A percentile compares a stretch with the other conserved stretches of the same genome.
phyloP scores from a whole-genome alignment of 2,797 vertebrate genomes.

The Sebastes taczanowskii region DNA sequence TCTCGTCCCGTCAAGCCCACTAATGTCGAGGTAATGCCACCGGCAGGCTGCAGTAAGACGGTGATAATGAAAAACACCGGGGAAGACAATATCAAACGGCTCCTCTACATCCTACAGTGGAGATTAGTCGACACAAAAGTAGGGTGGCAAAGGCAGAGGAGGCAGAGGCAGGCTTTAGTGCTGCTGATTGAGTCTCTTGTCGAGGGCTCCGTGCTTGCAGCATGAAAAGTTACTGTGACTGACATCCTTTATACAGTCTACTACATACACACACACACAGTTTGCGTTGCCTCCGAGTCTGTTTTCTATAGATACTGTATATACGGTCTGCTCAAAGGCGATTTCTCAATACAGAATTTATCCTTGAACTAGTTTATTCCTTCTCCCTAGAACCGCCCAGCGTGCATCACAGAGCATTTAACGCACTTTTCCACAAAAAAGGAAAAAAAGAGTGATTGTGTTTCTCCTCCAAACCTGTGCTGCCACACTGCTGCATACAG shows the following conservation, averaged over 20 bases:
- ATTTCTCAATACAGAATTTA: slow-evolving; percentile 31
- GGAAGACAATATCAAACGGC: slow-evolving; percentile 99
- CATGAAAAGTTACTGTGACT: slow-evolving; percentile 75
- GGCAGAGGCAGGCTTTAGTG: slow-evolving; percentile 78
- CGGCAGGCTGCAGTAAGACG: slow-evolving; percentile 92
- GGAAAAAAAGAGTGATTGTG: neutral
- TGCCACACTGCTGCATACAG: neutral
- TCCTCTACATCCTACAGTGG: slow-evolving; percentile 99
- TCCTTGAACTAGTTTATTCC: slow-evolving; percentile 39
- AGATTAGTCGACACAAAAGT: slow-evolving; percentile 89
- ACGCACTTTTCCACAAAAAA: neutral
- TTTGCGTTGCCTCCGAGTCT: slow-evolving; percentile 39
- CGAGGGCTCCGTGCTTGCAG: slow-evolving; percentile 72
- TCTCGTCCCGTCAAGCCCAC: slow-evolving; percentile 93
- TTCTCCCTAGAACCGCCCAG: neutral
- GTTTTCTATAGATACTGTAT: slow-evolving; percentile 83
- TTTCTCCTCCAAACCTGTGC: neutral
- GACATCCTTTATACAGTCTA: slow-evolving; percentile 67
- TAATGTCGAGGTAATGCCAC: slow-evolving; percentile 97
- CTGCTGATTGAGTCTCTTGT: slow-evolving; percentile 83
- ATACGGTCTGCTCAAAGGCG: slow-evolving; percentile 87
- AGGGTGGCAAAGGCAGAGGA: slow-evolving; percentile 74
- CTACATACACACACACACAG: slow-evolving; percentile 34
- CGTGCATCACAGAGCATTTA: neutral
- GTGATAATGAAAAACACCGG: slow-evolving; percentile 99